Evolutionary conservation across 2,888 invertebrate genomes (phyloP).

Genomic region (Hydriomena furcata): DNA sequence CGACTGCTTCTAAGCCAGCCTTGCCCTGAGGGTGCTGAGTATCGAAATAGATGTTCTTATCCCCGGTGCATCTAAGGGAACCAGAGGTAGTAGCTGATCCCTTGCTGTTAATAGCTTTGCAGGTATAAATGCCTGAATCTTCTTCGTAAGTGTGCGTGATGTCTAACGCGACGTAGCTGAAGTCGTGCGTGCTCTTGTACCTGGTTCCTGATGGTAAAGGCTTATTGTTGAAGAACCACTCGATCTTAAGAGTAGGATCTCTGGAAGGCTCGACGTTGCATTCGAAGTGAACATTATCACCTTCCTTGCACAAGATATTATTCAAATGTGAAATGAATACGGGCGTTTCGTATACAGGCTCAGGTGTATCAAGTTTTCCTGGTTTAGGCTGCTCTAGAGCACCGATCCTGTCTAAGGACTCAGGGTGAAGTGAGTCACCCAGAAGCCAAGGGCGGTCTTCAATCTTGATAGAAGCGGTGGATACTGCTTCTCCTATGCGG

Average conservation of each 20-base stretch:
- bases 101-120: slow-evolving; percentile 94
- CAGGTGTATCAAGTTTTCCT: slow-evolving; percentile 86
- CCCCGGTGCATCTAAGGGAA: slow-evolving; percentile 92
- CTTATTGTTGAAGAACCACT: slow-evolving; percentile 98
- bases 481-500: slow-evolving; percentile 96
- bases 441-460: slow-evolving; percentile 95
- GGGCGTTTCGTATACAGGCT: slow-evolving; percentile 92
- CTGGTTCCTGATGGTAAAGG: slow-evolving; percentile 94
- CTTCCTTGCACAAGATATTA: slow-evolving; percentile 94
- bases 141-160: slow-evolving; percentile 94
- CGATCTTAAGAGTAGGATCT: slow-evolving; percentile 94
- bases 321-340: slow-evolving; percentile 96
- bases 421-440: slow-evolving; percentile 94
- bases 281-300: slow-evolving; percentile 94
- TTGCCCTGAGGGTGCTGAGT: slow-evolving; percentile 98
- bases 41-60: slow-evolving; percentile 91
- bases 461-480: slow-evolving; percentile 94
- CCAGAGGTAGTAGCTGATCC: slow-evolving; percentile 96
- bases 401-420: slow-evolving; percentile 93
- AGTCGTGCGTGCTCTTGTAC: slow-evolving; percentile 96
- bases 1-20: slow-evolving; percentile 94
- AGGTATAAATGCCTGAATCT: slow-evolving; percentile 96
- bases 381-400: slow-evolving; percentile 92
- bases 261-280: slow-evolving; percentile 96
- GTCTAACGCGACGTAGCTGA: slow-evolving; percentile 97